Percentiles rank a stretch among this genome's conserved stretches.
These are phyloP conservation scores for Aethes cnicana DNA, from an alignment of 2,888 invertebrate genomes.

Conservation along the genomic window DNA sequence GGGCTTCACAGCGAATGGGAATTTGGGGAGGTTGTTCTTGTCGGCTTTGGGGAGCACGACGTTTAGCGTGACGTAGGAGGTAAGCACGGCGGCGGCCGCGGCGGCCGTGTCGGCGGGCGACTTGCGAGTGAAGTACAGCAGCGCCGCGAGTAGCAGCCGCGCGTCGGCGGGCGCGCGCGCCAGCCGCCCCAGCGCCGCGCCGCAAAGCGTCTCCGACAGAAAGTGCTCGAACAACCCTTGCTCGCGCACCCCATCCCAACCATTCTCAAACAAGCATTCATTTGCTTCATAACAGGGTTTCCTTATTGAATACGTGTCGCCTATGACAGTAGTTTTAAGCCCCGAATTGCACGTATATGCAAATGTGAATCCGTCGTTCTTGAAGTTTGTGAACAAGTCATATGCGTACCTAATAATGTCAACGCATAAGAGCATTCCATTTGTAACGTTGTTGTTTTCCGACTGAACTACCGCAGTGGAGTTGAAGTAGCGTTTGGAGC, in stretches of 20 bases:
- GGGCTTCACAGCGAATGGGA: conserved; percentile 7
- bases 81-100: conserved; percentile 41
- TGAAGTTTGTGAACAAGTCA: conserved; percentile 47
- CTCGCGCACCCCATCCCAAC: conserved; percentile 42
- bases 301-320: conserved; percentile 23
- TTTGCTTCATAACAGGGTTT: conserved; percentile 41
- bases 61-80: conserved; percentile 44
- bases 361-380: conserved; percentile 28
- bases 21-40: conserved; percentile 18
- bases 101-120: conserved; percentile 33
- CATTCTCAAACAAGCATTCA: conserved; percentile 47
- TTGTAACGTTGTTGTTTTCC: conserved; percentile 34
- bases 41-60: conserved; percentile 33
- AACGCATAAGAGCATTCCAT: conserved; percentile 35
- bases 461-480: conserved; percentile 35
- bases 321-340: neutral
- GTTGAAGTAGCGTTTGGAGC: conserved; percentile 27
- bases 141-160: conserved; percentile 42
- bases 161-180: conserved; percentile 38
- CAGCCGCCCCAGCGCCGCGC: conserved; percentile 35
- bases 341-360: neutral
- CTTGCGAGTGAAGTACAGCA: conserved; percentile 45
- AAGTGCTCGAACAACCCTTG: conserved; percentile 41
- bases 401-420: conserved; percentile 50
- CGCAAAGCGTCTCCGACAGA: conserved; percentile 32